These are phyloP conservation scores for Formica exsecta DNA, from an alignment of 1,140 invertebrate genomes.

Conservation along the genomic window DNA sequence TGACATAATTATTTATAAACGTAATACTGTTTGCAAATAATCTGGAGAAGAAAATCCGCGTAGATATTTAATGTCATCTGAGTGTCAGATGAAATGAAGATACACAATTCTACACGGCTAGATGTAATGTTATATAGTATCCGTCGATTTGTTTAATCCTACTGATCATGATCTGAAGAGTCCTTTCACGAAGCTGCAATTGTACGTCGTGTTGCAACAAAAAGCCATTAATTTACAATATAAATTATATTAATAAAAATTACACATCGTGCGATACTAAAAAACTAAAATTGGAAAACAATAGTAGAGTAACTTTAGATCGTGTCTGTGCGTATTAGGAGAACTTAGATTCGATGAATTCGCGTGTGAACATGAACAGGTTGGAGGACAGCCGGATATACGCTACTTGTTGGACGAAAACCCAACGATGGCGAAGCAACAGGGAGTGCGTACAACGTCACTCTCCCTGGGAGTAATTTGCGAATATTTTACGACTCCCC, in stretches of 20 bases:
- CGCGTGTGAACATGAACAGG: background rate
- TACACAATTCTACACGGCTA: too few relatives aligned
- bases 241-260: background rate
- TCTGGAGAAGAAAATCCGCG: background rate
- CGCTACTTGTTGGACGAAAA: constrained; percentile 56
- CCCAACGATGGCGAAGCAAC: constrained; percentile 9
- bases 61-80: background rate
- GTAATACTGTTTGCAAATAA: constrained; percentile 6
- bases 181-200: background rate
- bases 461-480: constrained; percentile 54
- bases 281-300: background rate
- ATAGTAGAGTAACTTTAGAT: background rate
- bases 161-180: background rate
- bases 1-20: constrained; percentile 49
- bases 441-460: constrained; percentile 1
- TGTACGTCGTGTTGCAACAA: background rate
- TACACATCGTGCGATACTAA: background rate
- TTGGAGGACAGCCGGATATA: background rate
- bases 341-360: constrained; percentile 27
- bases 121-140: background rate
- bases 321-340: background rate
- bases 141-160: background rate
- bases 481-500: constrained; percentile 61
- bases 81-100: background rate
- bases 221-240: background rate